Conservation (phyloP, 2,888 invertebrate species). For the Dynastes grantii region DNA sequence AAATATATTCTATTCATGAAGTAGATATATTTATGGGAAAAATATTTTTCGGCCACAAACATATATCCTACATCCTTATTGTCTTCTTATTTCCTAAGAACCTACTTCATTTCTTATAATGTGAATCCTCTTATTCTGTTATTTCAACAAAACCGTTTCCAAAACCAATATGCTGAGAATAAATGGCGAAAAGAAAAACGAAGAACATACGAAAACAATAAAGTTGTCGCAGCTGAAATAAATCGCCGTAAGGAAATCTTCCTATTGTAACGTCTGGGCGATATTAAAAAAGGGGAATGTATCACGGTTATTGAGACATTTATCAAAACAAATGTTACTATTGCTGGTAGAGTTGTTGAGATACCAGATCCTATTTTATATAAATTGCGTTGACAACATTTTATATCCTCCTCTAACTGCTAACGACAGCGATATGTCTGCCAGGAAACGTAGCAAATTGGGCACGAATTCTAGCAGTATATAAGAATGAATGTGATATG, state of each 20-base stretch:
- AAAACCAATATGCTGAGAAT: neutral
- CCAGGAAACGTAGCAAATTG: neutral
- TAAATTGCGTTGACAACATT: neutral
- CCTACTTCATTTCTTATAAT: too few relatives aligned
- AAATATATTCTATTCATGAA: too few relatives aligned
- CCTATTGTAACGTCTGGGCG: neutral
- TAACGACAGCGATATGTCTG: neutral
- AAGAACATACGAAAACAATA: slow-evolving; percentile 12
- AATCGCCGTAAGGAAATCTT: neutral
- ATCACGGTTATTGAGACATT: slow-evolving; percentile 20
- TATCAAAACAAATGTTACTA: slow-evolving; percentile 14
- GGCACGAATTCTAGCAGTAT: neutral
- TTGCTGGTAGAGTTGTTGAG: slow-evolving; percentile 6
- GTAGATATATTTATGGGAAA: too few relatives aligned
- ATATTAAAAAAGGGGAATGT: slow-evolving; percentile 1
- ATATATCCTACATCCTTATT: too few relatives aligned
- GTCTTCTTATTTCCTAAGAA: too few relatives aligned
- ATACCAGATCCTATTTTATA: neutral
- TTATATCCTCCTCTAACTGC: neutral
- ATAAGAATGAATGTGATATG: neutral
- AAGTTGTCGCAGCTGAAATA: slow-evolving; percentile 8
- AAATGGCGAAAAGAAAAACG: neutral
- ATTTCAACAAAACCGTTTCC: neutral
- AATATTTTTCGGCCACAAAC: too few relatives aligned
- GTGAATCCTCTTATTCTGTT: neutral